Base-by-base conservation (phyloP, 2,113 vertebrate genomes). In the Glaucidium brasilianum region DNA sequence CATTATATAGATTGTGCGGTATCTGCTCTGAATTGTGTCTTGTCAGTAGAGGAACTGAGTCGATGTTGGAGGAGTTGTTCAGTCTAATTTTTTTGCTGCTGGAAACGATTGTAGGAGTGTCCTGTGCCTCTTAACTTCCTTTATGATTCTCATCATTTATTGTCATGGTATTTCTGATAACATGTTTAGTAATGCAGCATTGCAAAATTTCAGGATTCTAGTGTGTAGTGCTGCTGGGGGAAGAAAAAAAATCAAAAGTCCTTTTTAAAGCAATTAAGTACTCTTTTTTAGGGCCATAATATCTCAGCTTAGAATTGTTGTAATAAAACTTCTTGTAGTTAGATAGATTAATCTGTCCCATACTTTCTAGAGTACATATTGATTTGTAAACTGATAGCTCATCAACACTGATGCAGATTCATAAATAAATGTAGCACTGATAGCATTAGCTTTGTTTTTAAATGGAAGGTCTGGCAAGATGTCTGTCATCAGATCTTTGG, bases 181-280 rank as follows among this genome's bases (percentile, higher is more conserved):
- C 18, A 18, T 23, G 11, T 49, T 78, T 29, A 55, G 17, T 55
- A 69, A 68, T 34, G 43, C 3, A 23, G 32, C 34, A 32, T 34
- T 43, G 34, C 12, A 56, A 39, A 89, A 68, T 47, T 43, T 60
- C 14, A 43, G 35, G 12, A 72, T 67, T 6, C 3, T 81, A 29
- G 11, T 23, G 6, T 5, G 2, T 0, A 1, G 6, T 0, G 0
- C 35, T 80, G 19, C 9, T 37, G 29, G 15, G 15, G 15, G 0
- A 1, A 8, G 4, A 20, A 20, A 32, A 5, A 3, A 35, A 59
- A 56, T 53, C 8, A 3, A 22, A 83, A 39, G 7, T 60, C 11
- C 19, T 81, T 85, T 76, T 75, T 75, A 39, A 82, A 64, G 26
- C 14, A 79, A 68, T 32, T 15, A 76, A 20, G 15, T 76, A 8